Base-by-base conservation (phyloP, 2,797 vertebrate species). In the Sus cebifrons region DNA sequence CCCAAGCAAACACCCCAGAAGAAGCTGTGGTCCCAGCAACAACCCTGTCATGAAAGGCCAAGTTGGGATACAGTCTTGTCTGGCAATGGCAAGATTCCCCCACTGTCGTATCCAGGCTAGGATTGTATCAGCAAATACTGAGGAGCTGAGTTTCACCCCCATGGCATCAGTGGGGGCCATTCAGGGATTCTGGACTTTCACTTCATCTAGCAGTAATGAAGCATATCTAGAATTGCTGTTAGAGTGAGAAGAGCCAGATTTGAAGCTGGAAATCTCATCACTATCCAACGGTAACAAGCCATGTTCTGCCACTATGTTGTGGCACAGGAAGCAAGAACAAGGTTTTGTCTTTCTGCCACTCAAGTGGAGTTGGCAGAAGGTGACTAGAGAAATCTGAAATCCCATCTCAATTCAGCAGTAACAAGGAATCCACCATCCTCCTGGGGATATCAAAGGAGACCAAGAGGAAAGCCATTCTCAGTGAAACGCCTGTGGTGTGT, bases 61-160 rank as follows among this genome's bases (percentile, higher is more conserved):
- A 6, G 18, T 0, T n/a, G 60, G 36, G 36, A 23, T 18, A 25
- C 2, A 15, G 56, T 13, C 27, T 7, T 15, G 68, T 8, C 15
- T 44, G 75, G 18, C 11, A 32, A 16, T n/a, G 18, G 25, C 2
- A 1, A n/a, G 16, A 8, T 32, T 3, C 6, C 2, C 13, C 18
- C 16, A 40, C 20, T 27, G 27, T 16, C 14, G 21, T n/a, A 15
- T 7, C 27, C 23, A 8, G 49, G 49, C 4, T 13, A 17, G 2
- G 9, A 7, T 58, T 7, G 14, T 18, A 16, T 32, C 10, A 60
- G 32, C 81, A 67, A 96, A 74, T 15, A 81, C 13, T 29, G 20
- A 15, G 23, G 25, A 77, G 6, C 13, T 9, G 7, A 21, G 20
- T 25, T 32, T 68, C 67, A 23, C 60, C 65, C 40, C 36, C n/a